Conservation (phyloP, 2,113 vertebrate genomes). For the Todiramphus saurophagus region DNA sequence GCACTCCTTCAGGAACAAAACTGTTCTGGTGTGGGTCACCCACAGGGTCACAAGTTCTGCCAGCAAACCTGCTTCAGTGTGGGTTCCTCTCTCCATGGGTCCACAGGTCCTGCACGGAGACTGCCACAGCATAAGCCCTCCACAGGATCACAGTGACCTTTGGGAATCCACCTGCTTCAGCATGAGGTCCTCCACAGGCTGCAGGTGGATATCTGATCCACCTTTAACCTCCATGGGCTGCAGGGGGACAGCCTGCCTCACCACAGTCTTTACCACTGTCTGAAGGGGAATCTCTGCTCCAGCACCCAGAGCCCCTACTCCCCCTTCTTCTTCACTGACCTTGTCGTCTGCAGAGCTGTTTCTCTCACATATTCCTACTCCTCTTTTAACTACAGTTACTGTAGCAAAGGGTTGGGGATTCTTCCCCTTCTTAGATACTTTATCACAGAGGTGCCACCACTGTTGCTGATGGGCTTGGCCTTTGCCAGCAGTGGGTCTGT, state of each 20-base stretch:
- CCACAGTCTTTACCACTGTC: fast-evolving
- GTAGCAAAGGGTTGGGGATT: background rate
- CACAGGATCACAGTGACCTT: background rate
- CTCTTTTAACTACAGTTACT: background rate
- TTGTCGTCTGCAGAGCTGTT: background rate
- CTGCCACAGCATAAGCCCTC: too few relatives aligned
- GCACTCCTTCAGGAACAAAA: background rate
- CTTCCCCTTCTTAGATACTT: background rate
- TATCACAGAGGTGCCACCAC: background rate
- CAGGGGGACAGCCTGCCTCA: background rate
- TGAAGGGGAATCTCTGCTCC: background rate
- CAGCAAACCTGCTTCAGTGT: background rate
- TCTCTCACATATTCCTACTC: background rate
- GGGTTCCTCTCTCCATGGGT: background rate
- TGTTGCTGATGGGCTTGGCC: background rate
- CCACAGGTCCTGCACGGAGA: background rate
- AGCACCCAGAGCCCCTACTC: background rate
- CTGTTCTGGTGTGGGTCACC: background rate
- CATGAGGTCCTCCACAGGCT: background rate
- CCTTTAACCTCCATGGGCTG: background rate
- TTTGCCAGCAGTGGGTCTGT: fast-evolving
- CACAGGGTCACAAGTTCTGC: background rate
- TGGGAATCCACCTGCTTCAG: background rate
- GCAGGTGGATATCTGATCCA: background rate
- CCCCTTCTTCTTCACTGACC: background rate